Conservation (phyloP, 2,888 invertebrate species). For the Zaprionus lineosus region DNA sequence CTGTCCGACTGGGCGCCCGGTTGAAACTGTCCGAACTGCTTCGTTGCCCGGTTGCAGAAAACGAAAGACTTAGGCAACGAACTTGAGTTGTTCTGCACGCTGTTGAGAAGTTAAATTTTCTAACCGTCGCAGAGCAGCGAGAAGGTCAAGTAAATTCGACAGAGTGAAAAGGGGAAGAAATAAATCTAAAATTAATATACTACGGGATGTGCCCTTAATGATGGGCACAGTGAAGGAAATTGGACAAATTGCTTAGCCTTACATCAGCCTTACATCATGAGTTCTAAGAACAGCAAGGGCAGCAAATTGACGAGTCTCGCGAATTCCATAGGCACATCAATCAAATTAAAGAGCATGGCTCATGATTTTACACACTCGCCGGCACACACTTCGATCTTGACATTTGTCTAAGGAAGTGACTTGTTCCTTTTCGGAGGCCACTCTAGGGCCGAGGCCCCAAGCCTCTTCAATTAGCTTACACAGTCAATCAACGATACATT, state of each 20-base stretch:
- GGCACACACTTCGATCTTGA: conserved; percentile 6
- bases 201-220: too few relatives aligned
- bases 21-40: too few relatives aligned
- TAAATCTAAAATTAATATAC: too few relatives aligned
- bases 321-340: conserved; percentile 23
- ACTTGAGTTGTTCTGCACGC: conserved; percentile 27
- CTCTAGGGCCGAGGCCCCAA: conserved; percentile 25
- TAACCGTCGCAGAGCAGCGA: conserved; percentile 29
- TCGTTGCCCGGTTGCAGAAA: conserved; percentile 5
- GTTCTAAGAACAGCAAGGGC: not conserved
- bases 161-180: too few relatives aligned
- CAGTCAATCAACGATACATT: conserved; percentile 70
- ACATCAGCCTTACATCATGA: conserved; percentile 11
- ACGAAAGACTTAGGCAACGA: conserved; percentile 48
- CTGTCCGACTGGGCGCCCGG: not conserved
- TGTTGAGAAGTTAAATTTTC: conserved; percentile 19
- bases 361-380: conserved; percentile 12
- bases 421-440: conserved; percentile 33
- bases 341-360: conserved; percentile 22
- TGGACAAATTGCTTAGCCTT: conserved; percentile 1
- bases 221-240: too few relatives aligned
- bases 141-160: too few relatives aligned
- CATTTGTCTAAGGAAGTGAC: conserved; percentile 49
- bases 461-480: conserved; percentile 66
- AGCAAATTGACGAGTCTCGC: conserved; percentile 1